Conservation (phyloP, 2,888 invertebrate species). For the Timema cristinae region DNA sequence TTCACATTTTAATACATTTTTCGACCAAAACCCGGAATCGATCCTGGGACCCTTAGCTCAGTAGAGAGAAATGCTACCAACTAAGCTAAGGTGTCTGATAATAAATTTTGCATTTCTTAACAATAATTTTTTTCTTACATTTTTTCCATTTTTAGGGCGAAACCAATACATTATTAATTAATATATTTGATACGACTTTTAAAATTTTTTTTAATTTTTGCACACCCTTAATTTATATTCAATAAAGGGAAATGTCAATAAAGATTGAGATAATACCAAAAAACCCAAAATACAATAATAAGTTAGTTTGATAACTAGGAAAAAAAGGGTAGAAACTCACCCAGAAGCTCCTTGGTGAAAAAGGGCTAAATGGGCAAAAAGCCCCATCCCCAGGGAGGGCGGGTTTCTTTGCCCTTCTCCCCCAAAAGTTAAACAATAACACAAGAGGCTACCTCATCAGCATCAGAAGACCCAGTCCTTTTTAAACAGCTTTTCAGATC, state of each 20-base stretch:
- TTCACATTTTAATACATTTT: too few species aligned
- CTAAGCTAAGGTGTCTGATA: too few species aligned
- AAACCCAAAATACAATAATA: background rate
- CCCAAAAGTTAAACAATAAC: conserved; percentile 10
- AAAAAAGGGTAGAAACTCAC: conserved; percentile 10
- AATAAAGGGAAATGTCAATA: too few species aligned
- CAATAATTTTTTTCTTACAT: too few species aligned
- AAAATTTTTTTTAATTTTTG: background rate
- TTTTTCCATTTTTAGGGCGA: too few species aligned
- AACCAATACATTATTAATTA: too few species aligned
- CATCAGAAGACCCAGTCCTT: conserved; percentile 12
- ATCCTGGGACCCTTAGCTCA: too few species aligned
- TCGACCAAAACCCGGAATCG: too few species aligned
- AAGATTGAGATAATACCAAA: background rate
- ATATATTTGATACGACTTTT: too few species aligned
- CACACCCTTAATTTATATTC: conserved; percentile 4
- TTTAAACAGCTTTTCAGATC: background rate
- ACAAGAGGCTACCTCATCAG: conserved; percentile 4
- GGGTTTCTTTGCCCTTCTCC: background rate
- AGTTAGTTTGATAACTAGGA: background rate
- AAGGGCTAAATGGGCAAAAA: conserved; percentile 64
- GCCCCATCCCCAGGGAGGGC: conserved; percentile 66
- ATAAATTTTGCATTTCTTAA: too few species aligned
- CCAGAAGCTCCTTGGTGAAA: conserved; percentile 42
- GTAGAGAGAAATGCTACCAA: too few species aligned